phyloP scores from a whole-genome alignment of 2,797 vertebrate genomes.

The Danionella dracula region DNA sequence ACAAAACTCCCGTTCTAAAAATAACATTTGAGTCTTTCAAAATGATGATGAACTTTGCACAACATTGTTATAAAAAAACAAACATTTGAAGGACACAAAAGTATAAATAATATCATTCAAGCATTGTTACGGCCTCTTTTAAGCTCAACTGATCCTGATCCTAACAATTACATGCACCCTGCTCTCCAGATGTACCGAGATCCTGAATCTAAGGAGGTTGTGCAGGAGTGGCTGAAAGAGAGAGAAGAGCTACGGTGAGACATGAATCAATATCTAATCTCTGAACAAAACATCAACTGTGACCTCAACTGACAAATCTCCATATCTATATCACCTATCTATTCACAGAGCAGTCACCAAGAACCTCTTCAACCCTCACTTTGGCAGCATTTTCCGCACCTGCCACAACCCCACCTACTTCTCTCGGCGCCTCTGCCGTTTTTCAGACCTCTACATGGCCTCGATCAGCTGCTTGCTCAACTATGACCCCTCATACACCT shows the following conservation, averaged over 20 bases:
- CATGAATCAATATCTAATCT: background rate
- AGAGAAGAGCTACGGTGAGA: conserved; percentile 74
- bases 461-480: conserved; percentile 79
- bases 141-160: too few relatives aligned
- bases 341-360: conserved; percentile 70
- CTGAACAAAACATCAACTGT: background rate
- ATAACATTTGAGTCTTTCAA: too few relatives aligned
- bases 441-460: conserved; percentile 81
- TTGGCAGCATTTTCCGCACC: conserved; percentile 81
- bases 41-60: too few relatives aligned
- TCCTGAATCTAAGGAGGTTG: conserved; percentile 65
- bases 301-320: too few relatives aligned
- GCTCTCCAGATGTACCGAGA: conserved; percentile 66
- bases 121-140: too few relatives aligned
- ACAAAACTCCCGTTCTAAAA: too few relatives aligned
- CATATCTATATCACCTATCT: too few relatives aligned
- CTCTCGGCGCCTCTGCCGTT: conserved; percentile 76
- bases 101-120: too few relatives aligned
- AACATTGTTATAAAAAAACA: too few relatives aligned
- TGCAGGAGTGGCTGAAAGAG: conserved; percentile 79
- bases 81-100: too few relatives aligned
- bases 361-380: conserved; percentile 82
- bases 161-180: background rate
- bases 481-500: conserved; percentile 73
- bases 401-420: conserved; percentile 84